Evolutionary conservation across 1,140 invertebrate species (phyloP), one percentile per base, ranked within the genome.

Genomic region (Tetragnatha versicolor): DNA sequence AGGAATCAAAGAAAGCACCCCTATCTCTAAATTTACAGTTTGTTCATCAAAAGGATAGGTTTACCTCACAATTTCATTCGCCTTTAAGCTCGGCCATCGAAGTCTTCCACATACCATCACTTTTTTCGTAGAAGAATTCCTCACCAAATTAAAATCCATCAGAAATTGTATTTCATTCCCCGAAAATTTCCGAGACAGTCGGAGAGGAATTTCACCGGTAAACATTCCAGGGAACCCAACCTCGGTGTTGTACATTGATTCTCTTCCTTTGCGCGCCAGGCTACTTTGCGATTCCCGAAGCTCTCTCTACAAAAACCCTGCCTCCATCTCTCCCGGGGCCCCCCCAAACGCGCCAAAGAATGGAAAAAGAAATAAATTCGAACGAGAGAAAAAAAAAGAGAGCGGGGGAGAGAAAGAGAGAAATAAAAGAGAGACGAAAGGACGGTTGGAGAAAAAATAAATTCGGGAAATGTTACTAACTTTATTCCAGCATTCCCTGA

Each of bases 81-180:
- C n/a, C n/a, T n/a, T n/a, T n/a, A n/a, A n/a, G n/a, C n/a, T n/a
- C n/a, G n/a, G n/a, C n/a, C n/a, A n/a, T n/a, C n/a, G n/a, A n/a
- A n/a, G n/a, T n/a, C n/a, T n/a, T n/a, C n/a, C n/a, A n/a, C n/a
- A n/a, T n/a, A n/a, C n/a, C n/a, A n/a, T n/a, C n/a, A n/a, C n/a
- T n/a, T n/a, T n/a, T n/a, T n/a, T n/a, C n/a, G n/a, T n/a, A n/a
- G n/a, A n/a, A n/a, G n/a, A n/a, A n/a, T n/a, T n/a, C n/a, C n/a
- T n/a, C n/a, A n/a, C n/a, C n/a, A n/a, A n/a, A 14, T 49, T 45
- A 75, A 75, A 75, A 61, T 29, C 51, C 63, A 75, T 75, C 72
- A 47, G 72, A 75, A 61, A 49, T 75, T 75, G 39, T 75, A 75
- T 75, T 75, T 75, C 51, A 49, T 49, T 75, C 63, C 58, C 31